Base-by-base conservation (phyloP, 1,140 invertebrate genomes). In the Panagrolaimus sp. region DNA sequence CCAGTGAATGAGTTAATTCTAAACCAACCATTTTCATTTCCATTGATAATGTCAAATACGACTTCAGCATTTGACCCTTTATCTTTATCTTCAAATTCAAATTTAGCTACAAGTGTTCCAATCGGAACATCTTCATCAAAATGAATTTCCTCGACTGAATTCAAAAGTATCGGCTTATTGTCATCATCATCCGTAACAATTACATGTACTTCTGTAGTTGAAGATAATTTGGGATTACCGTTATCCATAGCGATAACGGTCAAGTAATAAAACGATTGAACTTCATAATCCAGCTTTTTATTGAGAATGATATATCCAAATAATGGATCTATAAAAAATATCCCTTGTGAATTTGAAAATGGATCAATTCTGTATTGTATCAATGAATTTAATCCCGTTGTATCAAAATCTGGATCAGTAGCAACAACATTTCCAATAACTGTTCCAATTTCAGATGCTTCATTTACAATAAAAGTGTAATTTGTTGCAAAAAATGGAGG, bases 281-380 rank as follows among this genome's bases (percentile, higher is more conserved):
- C 8, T 25, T 57, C 51, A 57, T 27, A 27, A 57, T 57, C 51
- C 1, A 57, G 51, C 2, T 20, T 20, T 23, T 57, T 57, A 16
- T 57, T 57, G 9, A 57, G 1, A 23, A 57, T 57, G 4, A 57
- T 20, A 13, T 57, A 57, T n/a, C 51, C 51, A 25, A 57, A 57
- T 11, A 57, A 20, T 25, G 51, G 51, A 57, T 57, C 51, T 20
- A 57, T 57, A 27, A 57, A 20, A 16, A 57, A 57, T 57, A 25
- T 16, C 11, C 20, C 51, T 20, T 57, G 20, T 13, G 51, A 27
- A 57, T 57, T 57, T 13, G 51, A 57, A 20, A 57, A 25, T 8
- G 51, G 51, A 16, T 57, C 51, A 13, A 57, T 57, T 23, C 51
- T 20, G n/a, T 25, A 57, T 57, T 57, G 51, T 2, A 57, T 27